Evolutionary conservation across 2,888 invertebrate genomes (phyloP).

Genomic region (Coelogynopora nodosa): DNA sequence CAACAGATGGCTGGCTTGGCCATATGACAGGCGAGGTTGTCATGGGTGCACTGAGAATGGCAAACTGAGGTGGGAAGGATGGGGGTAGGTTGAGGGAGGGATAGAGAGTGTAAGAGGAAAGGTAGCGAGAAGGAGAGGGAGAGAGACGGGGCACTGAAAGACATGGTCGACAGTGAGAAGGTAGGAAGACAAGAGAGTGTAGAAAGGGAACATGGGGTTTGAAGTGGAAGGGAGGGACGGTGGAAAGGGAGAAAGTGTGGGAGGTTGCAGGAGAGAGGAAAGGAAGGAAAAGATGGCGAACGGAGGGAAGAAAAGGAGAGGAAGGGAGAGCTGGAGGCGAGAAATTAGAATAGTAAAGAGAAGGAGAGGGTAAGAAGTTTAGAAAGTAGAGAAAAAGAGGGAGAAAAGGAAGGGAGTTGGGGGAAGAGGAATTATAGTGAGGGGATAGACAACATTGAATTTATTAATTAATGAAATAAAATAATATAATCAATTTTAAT

Average conservation of each 20-base stretch:
- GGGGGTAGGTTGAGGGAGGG: neutral
- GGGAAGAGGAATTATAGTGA: neutral
- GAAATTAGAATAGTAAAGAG: too few relatives aligned
- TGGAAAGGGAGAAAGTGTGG: too few relatives aligned
- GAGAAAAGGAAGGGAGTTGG: neutral
- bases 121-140: neutral
- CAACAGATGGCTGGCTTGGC: conserved; percentile 69
- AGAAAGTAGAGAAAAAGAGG: too few relatives aligned
- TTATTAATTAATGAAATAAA: too few relatives aligned
- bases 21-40: conserved; percentile 31
- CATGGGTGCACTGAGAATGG: neutral
- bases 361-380: too few relatives aligned
- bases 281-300: neutral
- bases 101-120: neutral
- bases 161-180: too few relatives aligned
- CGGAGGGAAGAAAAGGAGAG: neutral
- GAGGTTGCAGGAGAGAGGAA: neutral
- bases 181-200: too few relatives aligned
- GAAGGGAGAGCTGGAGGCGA: neutral
- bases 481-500: too few relatives aligned
- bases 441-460: neutral
- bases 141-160: neutral
- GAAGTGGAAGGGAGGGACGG: neutral
- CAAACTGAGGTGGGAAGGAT: conserved; percentile 39
- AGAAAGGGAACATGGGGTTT: too few relatives aligned